phyloP scores from a whole-genome alignment of 2,888 invertebrate species.

The Melipona beecheii region DNA sequence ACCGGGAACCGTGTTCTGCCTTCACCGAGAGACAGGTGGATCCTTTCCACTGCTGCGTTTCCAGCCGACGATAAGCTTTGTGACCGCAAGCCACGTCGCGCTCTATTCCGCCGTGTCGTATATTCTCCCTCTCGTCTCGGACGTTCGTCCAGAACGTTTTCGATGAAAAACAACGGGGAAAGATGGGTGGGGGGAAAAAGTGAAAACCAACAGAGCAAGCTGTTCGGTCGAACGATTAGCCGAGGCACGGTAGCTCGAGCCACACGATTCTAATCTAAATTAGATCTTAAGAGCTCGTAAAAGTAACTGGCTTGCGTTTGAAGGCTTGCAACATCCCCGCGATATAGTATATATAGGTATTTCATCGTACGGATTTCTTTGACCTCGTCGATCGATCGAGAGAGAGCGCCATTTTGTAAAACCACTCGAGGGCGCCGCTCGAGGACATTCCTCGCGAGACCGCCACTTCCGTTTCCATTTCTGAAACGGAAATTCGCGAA shows the following conservation, averaged over 20 bases:
- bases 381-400: neutral
- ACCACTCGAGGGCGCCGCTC: no score
- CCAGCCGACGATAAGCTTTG: slow-evolving; percentile 37
- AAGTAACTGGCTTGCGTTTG: slow-evolving; percentile 64
- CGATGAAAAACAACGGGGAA: neutral
- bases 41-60: slow-evolving; percentile 40
- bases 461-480: neutral
- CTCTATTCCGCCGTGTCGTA: neutral
- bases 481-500: neutral
- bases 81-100: neutral
- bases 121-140: neutral
- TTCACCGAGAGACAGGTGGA: slow-evolving; percentile 64
- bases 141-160: neutral
- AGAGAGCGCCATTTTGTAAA: neutral
- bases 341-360: slow-evolving; percentile 19
- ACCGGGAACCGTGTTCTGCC: slow-evolving; percentile 69
- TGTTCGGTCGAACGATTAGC: slow-evolving; percentile 56
- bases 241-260: slow-evolving; percentile 72
- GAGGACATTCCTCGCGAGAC: neutral
- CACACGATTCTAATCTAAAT: slow-evolving; percentile 81
- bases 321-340: slow-evolving; percentile 48
- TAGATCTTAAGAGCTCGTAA: slow-evolving; percentile 81
- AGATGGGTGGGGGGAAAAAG: neutral
- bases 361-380: slow-evolving; percentile 35
- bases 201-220: slow-evolving; percentile 39